Evolutionary conservation across 2,888 invertebrate species (phyloP).

Genomic region (Drosophila kanekoi): DNA sequence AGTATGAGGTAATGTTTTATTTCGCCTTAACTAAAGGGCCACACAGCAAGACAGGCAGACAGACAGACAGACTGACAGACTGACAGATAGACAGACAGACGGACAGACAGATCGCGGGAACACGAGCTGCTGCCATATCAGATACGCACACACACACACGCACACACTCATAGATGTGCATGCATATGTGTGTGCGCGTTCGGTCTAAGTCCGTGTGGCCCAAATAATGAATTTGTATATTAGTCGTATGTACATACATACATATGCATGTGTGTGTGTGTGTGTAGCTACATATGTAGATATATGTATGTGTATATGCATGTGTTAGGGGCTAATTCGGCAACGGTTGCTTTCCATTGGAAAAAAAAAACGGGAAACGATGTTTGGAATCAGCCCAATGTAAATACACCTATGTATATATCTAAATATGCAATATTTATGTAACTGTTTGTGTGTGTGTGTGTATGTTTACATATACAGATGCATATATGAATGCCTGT

Average conservation of each 20-base stretch:
- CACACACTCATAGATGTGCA: neutral
- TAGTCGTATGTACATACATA: constrained; percentile 4
- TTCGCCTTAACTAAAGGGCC: constrained; percentile 67
- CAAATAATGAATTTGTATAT: constrained; percentile 14
- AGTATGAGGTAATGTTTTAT: constrained; percentile 82
- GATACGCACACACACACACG: neutral
- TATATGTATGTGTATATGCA: constrained; percentile 16
- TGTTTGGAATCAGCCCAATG: constrained; percentile 14
- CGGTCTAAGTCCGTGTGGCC: constrained; percentile 9
- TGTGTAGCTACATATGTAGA: constrained; percentile 3
- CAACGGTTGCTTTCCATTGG: constrained; percentile 1
- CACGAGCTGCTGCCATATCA: constrained; percentile 10
- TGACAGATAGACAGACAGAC: constrained; percentile 1
- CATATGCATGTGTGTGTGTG: constrained; percentile 5
- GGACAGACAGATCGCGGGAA: constrained; percentile 13
- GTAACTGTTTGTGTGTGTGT: constrained; percentile 1
- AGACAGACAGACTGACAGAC: neutral
- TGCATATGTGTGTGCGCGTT: constrained; percentile 1
- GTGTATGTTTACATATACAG: neutral
- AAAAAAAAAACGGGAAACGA: constrained; percentile 8
- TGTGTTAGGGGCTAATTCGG: constrained; percentile 14
- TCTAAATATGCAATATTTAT: constrained; percentile 16
- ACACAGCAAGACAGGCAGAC: constrained; percentile 1
- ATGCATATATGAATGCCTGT: constrained; percentile 20
- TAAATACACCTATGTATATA: constrained; percentile 3